Conservation (phyloP, 2,888 invertebrate genomes). For the Macrosiphum euphorbiae region DNA sequence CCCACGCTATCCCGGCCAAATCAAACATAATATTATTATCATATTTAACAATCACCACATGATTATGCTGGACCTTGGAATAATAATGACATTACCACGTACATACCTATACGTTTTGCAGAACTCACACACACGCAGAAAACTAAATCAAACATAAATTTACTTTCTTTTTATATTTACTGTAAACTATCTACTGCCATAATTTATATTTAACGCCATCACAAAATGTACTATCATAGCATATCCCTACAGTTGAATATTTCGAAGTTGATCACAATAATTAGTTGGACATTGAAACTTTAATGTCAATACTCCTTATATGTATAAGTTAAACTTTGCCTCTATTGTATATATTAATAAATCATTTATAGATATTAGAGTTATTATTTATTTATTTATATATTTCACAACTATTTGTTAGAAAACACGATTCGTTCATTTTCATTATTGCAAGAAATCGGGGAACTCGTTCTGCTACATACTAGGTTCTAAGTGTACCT, state of each 20-base stretch:
- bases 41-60: constrained; percentile 41
- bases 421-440: neutral
- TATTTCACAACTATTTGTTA: neutral
- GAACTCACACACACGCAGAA: neutral
- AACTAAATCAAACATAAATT: neutral
- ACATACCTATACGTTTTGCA: neutral
- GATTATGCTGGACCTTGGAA: constrained; percentile 30
- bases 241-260: neutral
- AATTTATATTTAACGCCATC: neutral
- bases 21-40: constrained; percentile 47
- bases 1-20: constrained; percentile 29
- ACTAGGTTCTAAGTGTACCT: too few species aligned
- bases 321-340: neutral
- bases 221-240: neutral
- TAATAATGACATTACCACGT: constrained; percentile 20
- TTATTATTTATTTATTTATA: neutral
- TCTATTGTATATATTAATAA: neutral
- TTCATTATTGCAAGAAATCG: too few species aligned
- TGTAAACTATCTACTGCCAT: neutral
- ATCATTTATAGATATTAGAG: neutral
- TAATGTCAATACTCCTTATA: neutral
- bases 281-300: neutral
- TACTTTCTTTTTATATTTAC: neutral
- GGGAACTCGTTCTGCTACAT: too few species aligned
- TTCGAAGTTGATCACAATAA: neutral